These are phyloP conservation scores for Anser cygnoides DNA, from an alignment of 2,113 vertebrate species.

Conservation along the genomic window DNA sequence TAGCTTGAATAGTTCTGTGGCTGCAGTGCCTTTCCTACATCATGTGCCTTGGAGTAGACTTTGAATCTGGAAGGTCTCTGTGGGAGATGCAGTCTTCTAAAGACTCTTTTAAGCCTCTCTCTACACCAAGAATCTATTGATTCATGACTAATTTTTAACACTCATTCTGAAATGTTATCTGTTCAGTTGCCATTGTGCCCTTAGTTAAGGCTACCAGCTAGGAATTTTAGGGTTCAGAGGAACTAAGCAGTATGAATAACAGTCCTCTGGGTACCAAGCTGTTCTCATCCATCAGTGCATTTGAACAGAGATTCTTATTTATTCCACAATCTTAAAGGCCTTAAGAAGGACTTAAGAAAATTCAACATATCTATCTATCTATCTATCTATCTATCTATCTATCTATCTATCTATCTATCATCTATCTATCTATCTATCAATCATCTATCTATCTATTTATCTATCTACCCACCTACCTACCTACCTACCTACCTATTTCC, in stretches of 20 bases:
- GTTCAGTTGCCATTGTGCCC: neutral
- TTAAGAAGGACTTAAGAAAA: neutral
- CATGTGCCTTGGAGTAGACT: neutral
- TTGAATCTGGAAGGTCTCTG: neutral
- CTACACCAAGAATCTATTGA: neutral
- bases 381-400: no score
- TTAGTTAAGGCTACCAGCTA: neutral
- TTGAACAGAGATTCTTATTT: neutral
- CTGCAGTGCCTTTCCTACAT: neutral
- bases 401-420: no score
- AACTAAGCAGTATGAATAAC: neutral
- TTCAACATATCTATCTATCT: neutral
- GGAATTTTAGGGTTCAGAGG: neutral
- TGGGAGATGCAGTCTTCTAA: neutral
- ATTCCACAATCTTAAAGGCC: neutral
- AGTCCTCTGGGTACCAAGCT: neutral
- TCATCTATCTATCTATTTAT: no score
- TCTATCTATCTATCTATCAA: no score
- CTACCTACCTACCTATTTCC: neutral
- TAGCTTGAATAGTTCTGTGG: neutral
- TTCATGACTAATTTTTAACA: neutral
- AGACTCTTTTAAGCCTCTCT: neutral
- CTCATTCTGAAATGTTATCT: neutral
- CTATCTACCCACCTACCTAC: no score
- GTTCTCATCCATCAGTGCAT: neutral